Percentiles rank a stretch among this genome's conserved stretches.
Conservation (phyloP, 2,797 vertebrate species). For the Netta rufina region DNA sequence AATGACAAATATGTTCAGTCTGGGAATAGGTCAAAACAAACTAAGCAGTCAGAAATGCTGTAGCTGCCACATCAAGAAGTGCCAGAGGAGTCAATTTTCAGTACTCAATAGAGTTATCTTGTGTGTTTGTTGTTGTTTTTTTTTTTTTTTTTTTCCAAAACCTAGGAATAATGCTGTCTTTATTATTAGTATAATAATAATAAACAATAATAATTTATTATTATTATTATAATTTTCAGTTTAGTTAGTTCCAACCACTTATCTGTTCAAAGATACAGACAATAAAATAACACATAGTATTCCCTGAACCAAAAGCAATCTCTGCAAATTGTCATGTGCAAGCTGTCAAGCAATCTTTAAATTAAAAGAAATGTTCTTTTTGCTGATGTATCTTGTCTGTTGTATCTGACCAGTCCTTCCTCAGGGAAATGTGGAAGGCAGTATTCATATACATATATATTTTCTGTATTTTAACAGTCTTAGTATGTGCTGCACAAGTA, state of each 20-base stretch:
- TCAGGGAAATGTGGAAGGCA: background rate
- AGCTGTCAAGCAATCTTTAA: background rate
- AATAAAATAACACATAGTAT: background rate
- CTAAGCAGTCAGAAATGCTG: background rate
- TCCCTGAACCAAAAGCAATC: background rate
- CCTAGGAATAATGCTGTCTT: background rate
- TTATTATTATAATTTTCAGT: background rate
- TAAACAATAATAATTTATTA: too few species aligned
- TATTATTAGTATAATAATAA: too few species aligned
- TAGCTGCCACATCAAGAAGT: background rate
- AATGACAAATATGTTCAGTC: background rate
- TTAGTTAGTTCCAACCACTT: background rate
- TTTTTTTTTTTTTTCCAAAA: background rate
- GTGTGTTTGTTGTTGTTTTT: background rate
- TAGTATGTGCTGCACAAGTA: background rate
- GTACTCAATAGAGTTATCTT: background rate
- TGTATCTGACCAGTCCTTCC: background rate
- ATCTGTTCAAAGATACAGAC: background rate
- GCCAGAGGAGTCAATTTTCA: background rate
- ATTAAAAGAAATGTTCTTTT: background rate
- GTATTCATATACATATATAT: background rate
- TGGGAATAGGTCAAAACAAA: background rate
- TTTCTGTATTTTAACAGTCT: background rate
- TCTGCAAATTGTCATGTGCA: background rate
- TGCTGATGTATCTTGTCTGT: background rate